Evolutionary conservation across 1,140 invertebrate genomes (phyloP).

Genomic region (Drosophila tropicalis): DNA sequence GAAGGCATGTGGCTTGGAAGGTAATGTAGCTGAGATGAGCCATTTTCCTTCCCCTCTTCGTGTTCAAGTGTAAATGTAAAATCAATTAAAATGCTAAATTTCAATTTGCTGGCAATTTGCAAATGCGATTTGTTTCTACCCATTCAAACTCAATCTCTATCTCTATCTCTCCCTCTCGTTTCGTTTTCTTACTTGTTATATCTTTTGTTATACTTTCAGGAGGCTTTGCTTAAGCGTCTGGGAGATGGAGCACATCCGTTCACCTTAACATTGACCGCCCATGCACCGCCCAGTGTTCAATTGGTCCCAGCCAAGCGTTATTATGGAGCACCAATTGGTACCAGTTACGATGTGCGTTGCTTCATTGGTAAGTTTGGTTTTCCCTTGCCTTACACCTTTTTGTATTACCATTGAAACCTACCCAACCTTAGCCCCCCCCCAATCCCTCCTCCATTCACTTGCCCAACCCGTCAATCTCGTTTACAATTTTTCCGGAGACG

Average conservation of each 20-base stretch:
- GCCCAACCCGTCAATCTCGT: no score
- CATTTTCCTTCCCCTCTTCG: no score
- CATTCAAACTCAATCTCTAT: no score
- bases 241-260: constrained; percentile 92
- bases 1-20: no score
- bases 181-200: background rate
- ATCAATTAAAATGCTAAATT: constrained; percentile 59
- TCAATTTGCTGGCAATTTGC: constrained; percentile 10
- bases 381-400: no score
- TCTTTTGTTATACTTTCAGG: constrained; percentile 84
- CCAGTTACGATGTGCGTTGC: constrained; percentile 89
- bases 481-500: no score
- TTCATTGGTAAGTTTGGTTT: constrained; percentile 76
- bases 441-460: no score
- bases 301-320: constrained; percentile 95
- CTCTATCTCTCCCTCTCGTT: background rate
- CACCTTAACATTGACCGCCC: constrained; percentile 89
- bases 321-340: constrained; percentile 94
- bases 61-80: constrained; percentile 16
- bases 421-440: no score
- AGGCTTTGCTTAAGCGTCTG: constrained; percentile 90
- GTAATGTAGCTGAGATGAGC: background rate
- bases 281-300: constrained; percentile 94
- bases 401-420: no score
- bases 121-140: constrained; percentile 9